Evolutionary conservation across 92 coral and sea anemone genomes (phyloP).

Genomic region (Umimayanthus kanabou): DNA sequence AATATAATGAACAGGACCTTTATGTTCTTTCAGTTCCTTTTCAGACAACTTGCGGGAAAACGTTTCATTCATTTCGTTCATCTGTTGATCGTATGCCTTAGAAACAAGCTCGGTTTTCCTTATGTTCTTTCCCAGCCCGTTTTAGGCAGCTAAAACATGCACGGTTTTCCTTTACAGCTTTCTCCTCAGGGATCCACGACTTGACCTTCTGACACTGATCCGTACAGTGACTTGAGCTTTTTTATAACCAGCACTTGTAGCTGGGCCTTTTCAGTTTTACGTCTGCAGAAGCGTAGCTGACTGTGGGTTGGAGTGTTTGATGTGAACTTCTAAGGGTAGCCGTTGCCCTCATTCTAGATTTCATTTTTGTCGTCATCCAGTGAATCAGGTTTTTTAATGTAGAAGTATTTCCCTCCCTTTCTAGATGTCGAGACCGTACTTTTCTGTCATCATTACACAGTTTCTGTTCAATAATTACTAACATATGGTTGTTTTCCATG

Average conservation of each 20-base stretch:
- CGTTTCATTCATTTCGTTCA: too few species aligned
- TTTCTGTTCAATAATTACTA: slow-evolving; percentile 56
- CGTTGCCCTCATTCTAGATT: slow-evolving; percentile 48
- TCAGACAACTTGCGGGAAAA: too few species aligned
- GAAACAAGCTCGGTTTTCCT: too few species aligned
- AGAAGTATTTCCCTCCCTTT: slow-evolving; percentile 26
- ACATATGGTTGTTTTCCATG: slow-evolving; percentile 72
- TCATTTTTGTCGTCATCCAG: slow-evolving; percentile 61
- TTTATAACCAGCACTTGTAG: slow-evolving; percentile 32
- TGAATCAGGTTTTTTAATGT: slow-evolving; percentile 42
- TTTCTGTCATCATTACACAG: slow-evolving; percentile 26
- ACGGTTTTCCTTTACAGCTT: slow-evolving; percentile 56
- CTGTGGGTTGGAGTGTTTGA: not conserved
- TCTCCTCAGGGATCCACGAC: not conserved
- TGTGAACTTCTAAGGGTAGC: slow-evolving; percentile 54
- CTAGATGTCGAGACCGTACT: slow-evolving; percentile 61
- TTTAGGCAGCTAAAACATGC: slow-evolving; percentile 61
- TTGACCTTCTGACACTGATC: slow-evolving; percentile 39
- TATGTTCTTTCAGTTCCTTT: too few species aligned
- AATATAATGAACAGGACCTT: too few species aligned
- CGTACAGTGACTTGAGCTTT: slow-evolving; percentile 23
- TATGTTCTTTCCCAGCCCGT: slow-evolving; percentile 48
- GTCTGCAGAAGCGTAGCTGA: not conserved
- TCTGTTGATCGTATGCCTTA: too few species aligned
- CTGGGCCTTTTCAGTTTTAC: not conserved